phyloP scores from a whole-genome alignment of 2,113 vertebrate genomes.

The Cololabis saira region DNA sequence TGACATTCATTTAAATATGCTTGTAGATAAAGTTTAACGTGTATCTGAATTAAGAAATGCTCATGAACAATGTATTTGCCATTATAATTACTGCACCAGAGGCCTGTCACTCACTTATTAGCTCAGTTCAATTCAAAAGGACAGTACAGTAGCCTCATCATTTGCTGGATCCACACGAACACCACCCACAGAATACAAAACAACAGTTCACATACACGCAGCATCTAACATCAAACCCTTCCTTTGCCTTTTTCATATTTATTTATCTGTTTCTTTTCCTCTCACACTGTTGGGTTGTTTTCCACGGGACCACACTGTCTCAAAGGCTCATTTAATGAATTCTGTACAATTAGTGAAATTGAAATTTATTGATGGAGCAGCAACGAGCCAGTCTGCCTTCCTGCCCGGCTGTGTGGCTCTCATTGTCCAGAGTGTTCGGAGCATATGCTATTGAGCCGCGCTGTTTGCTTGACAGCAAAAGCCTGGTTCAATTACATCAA shows the following conservation, averaged over 20 bases:
- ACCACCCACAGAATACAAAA: slow-evolving; percentile 46
- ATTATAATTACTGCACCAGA: neutral
- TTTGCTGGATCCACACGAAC: slow-evolving; percentile 31
- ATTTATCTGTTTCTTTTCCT: slow-evolving; percentile 32
- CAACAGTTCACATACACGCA: slow-evolving; percentile 35
- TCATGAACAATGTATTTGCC: neutral
- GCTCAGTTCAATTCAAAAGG: slow-evolving; percentile 14
- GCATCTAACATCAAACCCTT: slow-evolving; percentile 41
- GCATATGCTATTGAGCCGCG: slow-evolving; percentile 84
- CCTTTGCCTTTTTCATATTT: slow-evolving; percentile 53
- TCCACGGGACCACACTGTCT: slow-evolving; percentile 77
- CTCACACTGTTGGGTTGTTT: slow-evolving; percentile 76
- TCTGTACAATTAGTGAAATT: slow-evolving; percentile 97
- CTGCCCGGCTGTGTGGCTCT: slow-evolving; percentile 83
- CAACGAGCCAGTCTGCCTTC: slow-evolving; percentile 73
- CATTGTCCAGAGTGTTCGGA: slow-evolving; percentile 89
- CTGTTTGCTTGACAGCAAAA: slow-evolving; percentile 85
- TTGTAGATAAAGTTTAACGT: neutral
- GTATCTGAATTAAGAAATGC: neutral
- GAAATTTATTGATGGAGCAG: slow-evolving; percentile 96
- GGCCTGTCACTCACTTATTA: slow-evolving; percentile 20
- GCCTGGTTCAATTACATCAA: slow-evolving; percentile 93
- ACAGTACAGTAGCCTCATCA: slow-evolving; percentile 21
- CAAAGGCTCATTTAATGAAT: slow-evolving; percentile 83
- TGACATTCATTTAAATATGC: neutral